Percentiles rank a stretch among this genome's conserved stretches.
Evolutionary conservation across 1,140 invertebrate species (phyloP).

Genomic region (Campoletis sonorensis): DNA sequence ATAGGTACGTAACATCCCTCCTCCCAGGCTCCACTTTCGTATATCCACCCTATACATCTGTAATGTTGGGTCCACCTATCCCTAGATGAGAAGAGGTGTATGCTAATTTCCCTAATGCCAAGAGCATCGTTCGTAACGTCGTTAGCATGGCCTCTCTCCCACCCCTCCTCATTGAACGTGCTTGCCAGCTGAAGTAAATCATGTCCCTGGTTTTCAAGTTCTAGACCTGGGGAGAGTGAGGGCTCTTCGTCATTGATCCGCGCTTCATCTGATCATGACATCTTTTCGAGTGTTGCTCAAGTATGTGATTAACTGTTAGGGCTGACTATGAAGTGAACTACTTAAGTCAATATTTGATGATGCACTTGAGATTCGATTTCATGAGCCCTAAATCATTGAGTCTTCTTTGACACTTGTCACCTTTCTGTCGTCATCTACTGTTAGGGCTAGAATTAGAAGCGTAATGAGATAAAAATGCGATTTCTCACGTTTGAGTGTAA

Average conservation of each 20-base stretch:
- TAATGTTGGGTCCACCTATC: constrained; percentile 22
- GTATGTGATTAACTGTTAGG: not conserved
- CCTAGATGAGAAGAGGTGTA: constrained; percentile 45
- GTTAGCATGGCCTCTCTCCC: constrained; percentile 38
- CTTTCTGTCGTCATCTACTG: no score
- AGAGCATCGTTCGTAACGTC: constrained; percentile 49
- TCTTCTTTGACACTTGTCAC: no score
- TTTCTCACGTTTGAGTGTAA: not conserved
- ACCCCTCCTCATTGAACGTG: not conserved
- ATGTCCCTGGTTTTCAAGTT: not conserved
- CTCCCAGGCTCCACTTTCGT: not conserved
- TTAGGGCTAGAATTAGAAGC: not conserved
- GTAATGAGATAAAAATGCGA: not conserved
- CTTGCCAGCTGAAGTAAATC: constrained; percentile 2
- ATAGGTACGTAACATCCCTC: constrained; percentile 21
- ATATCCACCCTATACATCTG: not conserved
- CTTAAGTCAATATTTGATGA: no score
- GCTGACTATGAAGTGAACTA: no score
- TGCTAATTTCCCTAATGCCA: constrained; percentile 54
- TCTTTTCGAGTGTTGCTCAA: not conserved
- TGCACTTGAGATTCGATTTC: no score
- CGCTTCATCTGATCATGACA: not conserved
- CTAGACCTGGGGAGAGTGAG: not conserved
- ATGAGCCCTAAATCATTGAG: no score
- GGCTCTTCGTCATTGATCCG: not conserved